A percentile compares a stretch with the other conserved stretches of the same genome.
phyloP scores from a whole-genome alignment of 2,797 vertebrate species.

The Graptemys geographica region DNA sequence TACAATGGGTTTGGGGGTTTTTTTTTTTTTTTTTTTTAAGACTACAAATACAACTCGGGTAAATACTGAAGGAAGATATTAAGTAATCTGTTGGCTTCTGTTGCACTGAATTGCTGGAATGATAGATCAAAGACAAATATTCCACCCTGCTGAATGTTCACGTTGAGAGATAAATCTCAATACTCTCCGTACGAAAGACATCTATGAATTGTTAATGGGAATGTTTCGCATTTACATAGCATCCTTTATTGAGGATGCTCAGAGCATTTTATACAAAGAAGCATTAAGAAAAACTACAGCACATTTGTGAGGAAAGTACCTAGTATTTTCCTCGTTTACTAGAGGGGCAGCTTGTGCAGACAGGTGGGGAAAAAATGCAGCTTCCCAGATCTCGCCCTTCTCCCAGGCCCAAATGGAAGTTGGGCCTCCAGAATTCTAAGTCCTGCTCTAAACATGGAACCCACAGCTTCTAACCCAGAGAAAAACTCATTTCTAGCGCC shows the following conservation, averaged over 20 bases:
- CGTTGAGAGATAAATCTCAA: neutral
- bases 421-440: neutral
- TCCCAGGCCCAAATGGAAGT: neutral
- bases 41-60: neutral
- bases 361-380: neutral
- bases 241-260: neutral
- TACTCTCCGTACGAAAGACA: neutral
- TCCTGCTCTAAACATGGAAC: neutral
- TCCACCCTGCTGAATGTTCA: neutral
- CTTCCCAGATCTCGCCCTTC: neutral
- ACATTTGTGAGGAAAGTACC: neutral
- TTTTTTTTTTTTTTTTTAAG: neutral
- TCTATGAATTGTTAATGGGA: neutral
- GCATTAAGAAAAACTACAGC: neutral
- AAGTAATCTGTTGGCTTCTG: neutral
- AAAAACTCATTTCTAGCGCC: neutral
- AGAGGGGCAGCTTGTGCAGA: neutral
- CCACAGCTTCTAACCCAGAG: neutral
- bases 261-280: neutral
- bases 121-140: neutral
- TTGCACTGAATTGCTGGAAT: neutral
- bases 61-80: neutral
- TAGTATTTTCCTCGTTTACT: neutral
- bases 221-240: rapidly evolving
- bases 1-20: neutral